Base-by-base conservation (phyloP, 2,888 invertebrate genomes). In the Athalia circularis region DNA sequence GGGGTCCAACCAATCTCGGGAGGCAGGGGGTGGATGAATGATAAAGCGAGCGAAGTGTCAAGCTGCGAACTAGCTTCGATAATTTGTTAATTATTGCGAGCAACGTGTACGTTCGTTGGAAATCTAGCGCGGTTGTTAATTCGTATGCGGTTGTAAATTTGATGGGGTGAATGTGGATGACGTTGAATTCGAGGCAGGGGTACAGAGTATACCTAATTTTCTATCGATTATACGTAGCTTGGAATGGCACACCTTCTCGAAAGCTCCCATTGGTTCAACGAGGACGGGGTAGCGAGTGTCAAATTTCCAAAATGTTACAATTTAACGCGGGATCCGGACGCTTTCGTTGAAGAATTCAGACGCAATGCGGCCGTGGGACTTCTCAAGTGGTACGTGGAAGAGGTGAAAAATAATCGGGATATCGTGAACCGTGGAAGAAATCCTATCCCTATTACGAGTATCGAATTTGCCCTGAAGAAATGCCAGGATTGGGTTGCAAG, bases 341-440 rank as follows among this genome's bases (percentile, higher is more conserved):
- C 94, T 83, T 95, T 95, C 86, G 88, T 93, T 77, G 92, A 93
- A 82, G 97, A 97, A 88, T 98, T 94, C 87, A 93, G 94, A 86
- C 91, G 95, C 76, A 96, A 96, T 3, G 95, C 96, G 3, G 96
- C 96, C 82, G 93, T 95, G 72, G 94, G 94, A 81, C 90, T 97
- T 77, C 89, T 97, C 59, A 94, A 95, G 86, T 95, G 93, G 91
- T 91, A 93, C 70, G 90, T 92, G 1, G 83, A 84, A n/a, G 84
- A 82, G 68, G 80, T 86, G 65, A 84, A 83, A 75, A 79, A 82
- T 15, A 81, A 77, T 11, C 77, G 79, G 13, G 79, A 80, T 29
- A 79, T 82, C 62, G 77, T 83, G 1, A 80, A 82, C 52, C 77
- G 77, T 52, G 79, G 81, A 47, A 65, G 80, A 68, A 79, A 72